A percentile compares a stretch with the other conserved stretches of the same genome.
phyloP scores from a whole-genome alignment of 2,113 vertebrate genomes.

The Tringa solitaria region DNA sequence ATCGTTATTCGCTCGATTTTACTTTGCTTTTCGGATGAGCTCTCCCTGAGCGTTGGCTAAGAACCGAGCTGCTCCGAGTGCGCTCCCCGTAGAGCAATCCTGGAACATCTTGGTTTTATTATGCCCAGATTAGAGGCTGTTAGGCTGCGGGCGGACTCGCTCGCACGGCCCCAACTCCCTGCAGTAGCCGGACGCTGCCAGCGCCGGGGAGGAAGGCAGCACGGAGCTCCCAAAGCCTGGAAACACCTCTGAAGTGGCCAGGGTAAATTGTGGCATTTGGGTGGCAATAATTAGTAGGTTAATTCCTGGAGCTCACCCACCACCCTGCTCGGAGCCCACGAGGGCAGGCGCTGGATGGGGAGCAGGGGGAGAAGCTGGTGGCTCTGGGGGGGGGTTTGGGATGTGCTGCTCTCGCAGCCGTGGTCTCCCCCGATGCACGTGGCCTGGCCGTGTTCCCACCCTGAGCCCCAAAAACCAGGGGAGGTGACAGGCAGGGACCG shows the following conservation, averaged over 20 bases:
- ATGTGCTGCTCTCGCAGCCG: not conserved
- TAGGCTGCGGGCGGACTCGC: not conserved
- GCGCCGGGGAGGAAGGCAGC: not conserved
- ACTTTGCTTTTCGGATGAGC: accelerated
- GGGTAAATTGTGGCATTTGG: not conserved
- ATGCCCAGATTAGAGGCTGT: not conserved
- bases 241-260: not conserved
- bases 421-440: not conserved
- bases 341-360: not conserved
- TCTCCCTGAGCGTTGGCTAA: not conserved
- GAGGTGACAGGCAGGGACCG: accelerated
- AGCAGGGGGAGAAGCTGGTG: not conserved
- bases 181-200: not conserved
- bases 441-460: not conserved
- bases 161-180: not conserved
- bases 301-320: not conserved
- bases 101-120: not conserved
- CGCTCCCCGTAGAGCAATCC: not conserved
- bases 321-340: not conserved
- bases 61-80: not conserved
- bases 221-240: not conserved
- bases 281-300: not conserved
- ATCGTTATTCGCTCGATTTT: not conserved
- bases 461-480: not conserved
- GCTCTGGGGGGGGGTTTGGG: not conserved